Base-by-base conservation (phyloP, 2,113 vertebrate species). In the Albula glossodonta region DNA sequence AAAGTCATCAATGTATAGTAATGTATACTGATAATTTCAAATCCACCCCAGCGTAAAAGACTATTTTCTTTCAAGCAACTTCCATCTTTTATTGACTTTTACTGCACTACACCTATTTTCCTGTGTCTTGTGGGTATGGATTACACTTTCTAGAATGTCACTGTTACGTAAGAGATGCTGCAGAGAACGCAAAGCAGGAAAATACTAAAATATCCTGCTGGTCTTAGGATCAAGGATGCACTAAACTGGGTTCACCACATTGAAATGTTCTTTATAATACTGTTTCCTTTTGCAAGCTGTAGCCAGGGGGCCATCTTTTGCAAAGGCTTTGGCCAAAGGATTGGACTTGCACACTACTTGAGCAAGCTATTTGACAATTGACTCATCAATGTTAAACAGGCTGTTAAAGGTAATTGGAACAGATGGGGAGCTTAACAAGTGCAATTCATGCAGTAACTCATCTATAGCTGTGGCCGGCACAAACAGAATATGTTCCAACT, bases 1-100 rank as follows among this genome's bases (percentile, higher is more conserved):
- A 70, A 86, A 88, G 31, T 88, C 87, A 88, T 88, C 81, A 49
- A 88, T 19, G 25, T 88, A 88, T 5, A 88, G 13, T 5, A 88
- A 2, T 7, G 25, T 11, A 15, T 1, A 41, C 31, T 1, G 31
- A 41, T 17, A 88, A 25, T 25, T 22, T 81, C 5, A 51, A 41
- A 48, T 84, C 41, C 4, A 6, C 50, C n/a, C 56, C 70, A 80
- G 15, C 51, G 9, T 56, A 82, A 13, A 56, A 87, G 82, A 25
- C 4, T 3, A 60, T 85, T 85, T 48, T 78, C n/a, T 56, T 53
- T 85, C 13, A 57, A 85, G 53, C 57, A 17, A 7, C 5, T 11
- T 8, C 84, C 51, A 56, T 85, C 51, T 25, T n/a, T 9, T 56
- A 17, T 31, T 41, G 82, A 63, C 25, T 57, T 12, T 19, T 83